A percentile compares a stretch with the other conserved stretches of the same genome.
Conservation (phyloP, 2,888 invertebrate genomes). For the Dynastes maya region DNA sequence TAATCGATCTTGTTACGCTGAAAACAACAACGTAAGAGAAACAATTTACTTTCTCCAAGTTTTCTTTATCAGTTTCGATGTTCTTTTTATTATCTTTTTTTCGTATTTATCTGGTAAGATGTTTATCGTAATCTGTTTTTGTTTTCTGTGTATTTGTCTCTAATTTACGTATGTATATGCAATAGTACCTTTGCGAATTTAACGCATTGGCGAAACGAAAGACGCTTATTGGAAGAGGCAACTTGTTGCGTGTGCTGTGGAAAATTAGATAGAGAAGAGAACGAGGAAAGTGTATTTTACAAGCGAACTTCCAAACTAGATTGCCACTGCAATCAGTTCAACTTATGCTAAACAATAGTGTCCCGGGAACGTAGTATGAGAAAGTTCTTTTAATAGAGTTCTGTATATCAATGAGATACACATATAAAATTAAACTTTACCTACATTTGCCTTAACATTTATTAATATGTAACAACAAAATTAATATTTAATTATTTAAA, state of each 20-base stretch:
- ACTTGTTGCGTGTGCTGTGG: slow-evolving; percentile 33
- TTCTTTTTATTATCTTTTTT: neutral
- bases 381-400: too few species aligned
- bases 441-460: too few species aligned
- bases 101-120: neutral
- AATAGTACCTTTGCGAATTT: neutral
- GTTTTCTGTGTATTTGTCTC: neutral
- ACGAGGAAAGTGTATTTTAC: neutral
- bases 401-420: too few species aligned
- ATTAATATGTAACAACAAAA: too few species aligned
- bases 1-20: neutral
- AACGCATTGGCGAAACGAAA: neutral
- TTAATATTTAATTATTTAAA: too few species aligned
- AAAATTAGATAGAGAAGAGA: neutral
- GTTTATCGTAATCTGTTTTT: neutral
- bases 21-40: slow-evolving; percentile 16
- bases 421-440: too few species aligned
- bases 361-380: neutral
- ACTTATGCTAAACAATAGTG: neutral
- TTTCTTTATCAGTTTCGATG: neutral
- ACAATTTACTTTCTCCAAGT: slow-evolving; percentile 1
- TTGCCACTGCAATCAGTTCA: neutral
- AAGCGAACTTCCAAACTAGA: neutral
- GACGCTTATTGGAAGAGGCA: slow-evolving; percentile 1
- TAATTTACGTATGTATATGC: neutral